Percentiles rank a stretch among this genome's conserved stretches.
Conservation (phyloP, 2,888 invertebrate species). For the Drosophila rubida region DNA sequence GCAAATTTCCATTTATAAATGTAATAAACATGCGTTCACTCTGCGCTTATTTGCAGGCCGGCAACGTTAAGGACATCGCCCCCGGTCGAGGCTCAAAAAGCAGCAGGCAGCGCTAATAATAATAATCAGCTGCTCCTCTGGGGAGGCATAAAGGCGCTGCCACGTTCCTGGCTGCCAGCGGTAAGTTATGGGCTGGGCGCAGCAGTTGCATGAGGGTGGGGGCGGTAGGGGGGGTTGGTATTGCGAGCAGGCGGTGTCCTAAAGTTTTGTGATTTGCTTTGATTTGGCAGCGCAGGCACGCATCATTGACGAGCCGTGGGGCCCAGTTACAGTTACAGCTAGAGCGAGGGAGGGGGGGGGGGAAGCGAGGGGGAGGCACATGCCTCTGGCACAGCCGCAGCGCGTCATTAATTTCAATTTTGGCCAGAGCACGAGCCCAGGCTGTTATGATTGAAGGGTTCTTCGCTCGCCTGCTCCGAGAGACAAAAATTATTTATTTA, state of each 20-base stretch:
- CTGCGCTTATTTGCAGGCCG: slow-evolving; percentile 40
- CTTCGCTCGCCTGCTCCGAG: slow-evolving; percentile 21
- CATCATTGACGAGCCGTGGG: slow-evolving; percentile 63
- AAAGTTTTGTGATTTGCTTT: slow-evolving; percentile 50
- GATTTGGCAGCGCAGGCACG: slow-evolving; percentile 64
- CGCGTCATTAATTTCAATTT: slow-evolving; percentile 75
- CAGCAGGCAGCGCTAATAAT: slow-evolving; percentile 50
- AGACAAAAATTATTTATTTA: slow-evolving; percentile 76
- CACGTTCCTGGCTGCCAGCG: slow-evolving; percentile 9
- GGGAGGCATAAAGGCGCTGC: slow-evolving; percentile 47
- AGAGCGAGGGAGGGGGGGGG: background rate
- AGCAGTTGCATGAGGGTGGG: too few relatives aligned
- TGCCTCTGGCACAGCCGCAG: slow-evolving; percentile 27
- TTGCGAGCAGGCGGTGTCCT: too few relatives aligned
- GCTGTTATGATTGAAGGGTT: slow-evolving; percentile 47
- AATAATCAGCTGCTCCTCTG: slow-evolving; percentile 52
- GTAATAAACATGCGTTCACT: slow-evolving; percentile 46
- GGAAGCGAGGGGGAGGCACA: slow-evolving; percentile 2
- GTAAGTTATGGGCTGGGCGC: slow-evolving; percentile 22
- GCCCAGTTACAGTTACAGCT: slow-evolving; percentile 27
- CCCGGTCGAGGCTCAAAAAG: slow-evolving; percentile 9
- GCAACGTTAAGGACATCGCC: background rate
- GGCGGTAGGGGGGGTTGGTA: too few relatives aligned
- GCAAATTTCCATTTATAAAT: slow-evolving; percentile 59
- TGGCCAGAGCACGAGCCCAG: slow-evolving; percentile 20